Base-by-base conservation (phyloP, 2,113 vertebrate species). In the Callochromis pleurospilus region DNA sequence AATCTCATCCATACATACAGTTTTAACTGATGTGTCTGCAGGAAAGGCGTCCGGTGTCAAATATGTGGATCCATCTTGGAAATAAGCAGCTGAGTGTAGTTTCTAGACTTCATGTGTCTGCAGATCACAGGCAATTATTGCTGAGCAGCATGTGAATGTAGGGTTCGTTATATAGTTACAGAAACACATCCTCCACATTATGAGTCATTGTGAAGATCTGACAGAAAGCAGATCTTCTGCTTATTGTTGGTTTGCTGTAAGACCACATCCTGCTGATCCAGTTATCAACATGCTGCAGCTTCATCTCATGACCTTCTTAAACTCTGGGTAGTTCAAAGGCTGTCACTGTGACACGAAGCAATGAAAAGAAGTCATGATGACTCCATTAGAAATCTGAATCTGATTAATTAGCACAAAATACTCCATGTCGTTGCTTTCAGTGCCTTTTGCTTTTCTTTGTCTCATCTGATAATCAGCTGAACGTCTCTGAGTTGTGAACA, bases 1-100 rank as follows among this genome's bases (percentile, higher is more conserved):
- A 19, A 62, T 36, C 58, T 36, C 0, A 62, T 19, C 6, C 15
- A 0, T 36, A 0, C 58, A 62, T 4, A 0, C 15, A 3, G 3
- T 62, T 62, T 62, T 62, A 19, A 36, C 1, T 0, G 9, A 36
- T 0, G 10, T 54, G 10, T 54, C 53, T 62, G 58, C 31, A 62
- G 31, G 58, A 36, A 36, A 62, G 9, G 31, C 31, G 0, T n/a
- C 58, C 0, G 15, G 58, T 62, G 0, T 62, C 0, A 4, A 62
- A 11, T 36, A 62, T 19, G 5, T 19, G 29, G 29, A 33, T 62
- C 29, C 15, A 19, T 60, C 58, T 4, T 62, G 1, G 29, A 62
- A 6, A 62, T 62, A 62, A 33, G 9, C 58, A 36, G 29, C 29
- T 31, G 9, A 62, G 58, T 19, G 0, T 36, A 62, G 29, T 62